Percentiles rank a stretch among this genome's conserved stretches.
Conservation (phyloP, 2,113 vertebrate genomes). For the Hippolais icterina region DNA sequence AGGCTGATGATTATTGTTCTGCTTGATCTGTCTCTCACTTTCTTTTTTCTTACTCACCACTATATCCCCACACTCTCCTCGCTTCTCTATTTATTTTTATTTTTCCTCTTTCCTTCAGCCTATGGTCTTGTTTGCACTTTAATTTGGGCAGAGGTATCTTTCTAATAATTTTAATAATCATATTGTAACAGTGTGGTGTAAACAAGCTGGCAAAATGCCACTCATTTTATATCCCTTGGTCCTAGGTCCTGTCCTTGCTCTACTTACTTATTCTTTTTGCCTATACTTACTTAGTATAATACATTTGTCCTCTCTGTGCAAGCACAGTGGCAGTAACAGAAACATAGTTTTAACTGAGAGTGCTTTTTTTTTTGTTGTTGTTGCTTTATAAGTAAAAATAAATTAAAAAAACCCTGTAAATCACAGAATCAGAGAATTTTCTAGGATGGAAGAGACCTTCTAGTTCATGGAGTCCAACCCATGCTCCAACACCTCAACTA, state of each 20-base stretch:
- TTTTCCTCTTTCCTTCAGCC: neutral
- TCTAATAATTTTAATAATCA: neutral
- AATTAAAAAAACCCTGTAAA: neutral
- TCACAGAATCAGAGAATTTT: no score
- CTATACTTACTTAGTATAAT: neutral
- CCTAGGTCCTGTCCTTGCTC: neutral
- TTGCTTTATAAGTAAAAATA: neutral
- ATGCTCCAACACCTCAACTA: no score
- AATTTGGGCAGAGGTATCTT: neutral
- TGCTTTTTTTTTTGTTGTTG: neutral
- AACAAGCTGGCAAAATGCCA: neutral
- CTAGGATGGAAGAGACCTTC: no score
- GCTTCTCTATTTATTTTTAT: neutral
- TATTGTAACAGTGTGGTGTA: neutral
- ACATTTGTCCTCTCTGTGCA: neutral
- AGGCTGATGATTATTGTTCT: neutral
- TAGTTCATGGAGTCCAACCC: no score
- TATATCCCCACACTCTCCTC: accelerated
- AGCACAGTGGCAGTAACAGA: neutral
- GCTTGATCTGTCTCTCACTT: neutral
- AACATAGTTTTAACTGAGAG: accelerated
- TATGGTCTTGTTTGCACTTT: neutral
- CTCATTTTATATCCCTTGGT: neutral
- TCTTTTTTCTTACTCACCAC: neutral
- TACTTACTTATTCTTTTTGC: neutral